Percentiles rank a stretch among this genome's conserved stretches.
These are phyloP conservation scores for Nephotettix cincticeps DNA, from an alignment of 1,140 invertebrate species.

Conservation along the genomic window DNA sequence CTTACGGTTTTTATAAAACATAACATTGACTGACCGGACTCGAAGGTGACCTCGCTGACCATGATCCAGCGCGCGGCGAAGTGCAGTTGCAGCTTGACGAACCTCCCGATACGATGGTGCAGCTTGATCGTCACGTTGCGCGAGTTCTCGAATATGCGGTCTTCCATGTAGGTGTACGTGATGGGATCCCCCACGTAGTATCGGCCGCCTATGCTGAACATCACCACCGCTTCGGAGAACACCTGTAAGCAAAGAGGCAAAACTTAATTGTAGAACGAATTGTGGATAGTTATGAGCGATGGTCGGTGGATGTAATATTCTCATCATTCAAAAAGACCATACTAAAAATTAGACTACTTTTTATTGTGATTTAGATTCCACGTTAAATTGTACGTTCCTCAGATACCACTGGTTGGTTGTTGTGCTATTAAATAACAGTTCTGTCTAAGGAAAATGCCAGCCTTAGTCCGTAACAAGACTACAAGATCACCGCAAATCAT, in stretches of 20 bases:
- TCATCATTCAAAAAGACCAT: too few species aligned
- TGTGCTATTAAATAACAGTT: too few species aligned
- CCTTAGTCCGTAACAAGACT: too few species aligned
- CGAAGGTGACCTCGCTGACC: conserved; percentile 83
- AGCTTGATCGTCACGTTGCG: conserved; percentile 82
- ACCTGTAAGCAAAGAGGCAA: conserved; percentile 57
- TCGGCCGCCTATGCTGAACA: conserved; percentile 80
- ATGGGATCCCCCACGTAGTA: conserved; percentile 73
- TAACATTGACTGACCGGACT: conserved; percentile 61
- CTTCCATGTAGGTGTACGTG: conserved; percentile 71
- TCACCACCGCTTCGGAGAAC: conserved; percentile 73
- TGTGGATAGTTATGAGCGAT: too few species aligned
- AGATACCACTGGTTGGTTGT: too few species aligned
- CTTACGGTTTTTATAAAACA: not conserved
- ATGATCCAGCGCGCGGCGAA: conserved; percentile 88
- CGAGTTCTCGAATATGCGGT: conserved; percentile 78
- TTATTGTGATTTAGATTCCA: too few species aligned
- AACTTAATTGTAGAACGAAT: too few species aligned
- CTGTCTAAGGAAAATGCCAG: too few species aligned
- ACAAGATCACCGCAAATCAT: too few species aligned
- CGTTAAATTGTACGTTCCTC: too few species aligned
- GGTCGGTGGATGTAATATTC: too few species aligned
- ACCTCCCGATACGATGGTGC: conserved; percentile 79
- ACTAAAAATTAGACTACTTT: too few species aligned
- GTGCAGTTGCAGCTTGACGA: conserved; percentile 77